Evolutionary conservation across 1,140 invertebrate genomes (phyloP), one percentile per base, ranked within the genome.

Genomic region (Telenomus remus): DNA sequence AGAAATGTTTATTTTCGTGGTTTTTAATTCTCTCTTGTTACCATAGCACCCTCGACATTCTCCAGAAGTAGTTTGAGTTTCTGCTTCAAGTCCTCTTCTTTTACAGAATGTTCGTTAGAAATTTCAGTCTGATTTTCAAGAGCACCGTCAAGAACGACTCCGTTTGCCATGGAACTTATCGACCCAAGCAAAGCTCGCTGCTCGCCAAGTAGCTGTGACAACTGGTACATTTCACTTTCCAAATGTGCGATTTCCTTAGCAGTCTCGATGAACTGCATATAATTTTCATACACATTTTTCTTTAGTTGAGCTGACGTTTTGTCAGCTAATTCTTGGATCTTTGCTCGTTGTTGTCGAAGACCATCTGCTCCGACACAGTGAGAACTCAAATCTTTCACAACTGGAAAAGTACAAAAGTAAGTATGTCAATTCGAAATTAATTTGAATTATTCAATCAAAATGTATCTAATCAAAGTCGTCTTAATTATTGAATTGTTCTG

Each of bases 191-290:
- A 87, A 42, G 92, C 92, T 80, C 96, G 93, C 86, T 99, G 97
- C 82, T 99, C 97, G 19, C 95, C 95, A n/a, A 99, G 87, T 70
- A 98, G 91, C 83, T 98, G 96, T 11, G 96, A 98, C 11, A 99
- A 88, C 83, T 99, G 97, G 87, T 99, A 99, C 96, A 99, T 99
- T 90, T 99, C 98, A 75, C 96, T 95, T 89, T 99, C 98, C 64
- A 99, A 89, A 90, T 98, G 96, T 44, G 97, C 98, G 85, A 99
- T 98, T 90, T 99, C 97, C 86, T 97, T 97, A 0, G 97, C 96
- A 15, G 97, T 98, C 85, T 98, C 97, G 83, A 99, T 99, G 84
- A 99, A 98, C 87, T 98, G 96, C 90, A 95, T 96, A 82, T 99
- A 98, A 87, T 99, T 98, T 85, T 97, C 95, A 83, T 97, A 99